These are phyloP conservation scores for Aramus guarauna DNA, from an alignment of 2,113 vertebrate species.

Conservation along the genomic window DNA sequence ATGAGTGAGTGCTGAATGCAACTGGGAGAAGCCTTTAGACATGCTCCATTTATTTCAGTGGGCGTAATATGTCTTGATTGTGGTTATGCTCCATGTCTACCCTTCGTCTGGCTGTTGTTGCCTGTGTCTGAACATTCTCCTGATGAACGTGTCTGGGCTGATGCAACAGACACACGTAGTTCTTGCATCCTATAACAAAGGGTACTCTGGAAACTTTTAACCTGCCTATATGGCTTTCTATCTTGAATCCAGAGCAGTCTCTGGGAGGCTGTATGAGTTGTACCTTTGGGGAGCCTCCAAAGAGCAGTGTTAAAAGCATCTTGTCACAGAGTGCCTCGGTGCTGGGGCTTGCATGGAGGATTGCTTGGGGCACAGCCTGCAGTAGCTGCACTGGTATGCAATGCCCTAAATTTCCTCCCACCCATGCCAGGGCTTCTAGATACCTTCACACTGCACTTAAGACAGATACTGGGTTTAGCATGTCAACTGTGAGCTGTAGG, in stretches of 20 bases:
- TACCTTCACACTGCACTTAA: not conserved
- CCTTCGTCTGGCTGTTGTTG: not conserved
- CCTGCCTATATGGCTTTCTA: not conserved
- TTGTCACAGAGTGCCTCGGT: not conserved
- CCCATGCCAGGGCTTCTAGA: not conserved
- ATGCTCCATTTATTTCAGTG: not conserved
- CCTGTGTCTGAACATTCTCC: not conserved
- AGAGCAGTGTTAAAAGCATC: not conserved
- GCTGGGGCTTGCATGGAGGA: accelerated
- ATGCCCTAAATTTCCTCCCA: not conserved
- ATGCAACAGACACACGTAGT: not conserved
- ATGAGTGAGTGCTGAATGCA: not conserved
- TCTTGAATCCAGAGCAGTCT: not conserved
- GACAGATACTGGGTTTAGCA: not conserved
- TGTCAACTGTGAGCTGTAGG: not conserved
- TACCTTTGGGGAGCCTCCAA: not conserved
- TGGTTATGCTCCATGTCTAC: not conserved
- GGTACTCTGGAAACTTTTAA: not conserved
- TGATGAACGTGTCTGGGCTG: not conserved
- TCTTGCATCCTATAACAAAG: not conserved
- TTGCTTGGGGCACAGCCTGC: not conserved
- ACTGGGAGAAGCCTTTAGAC: constrained; percentile 11
- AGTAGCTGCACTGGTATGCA: not conserved
- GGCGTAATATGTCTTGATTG: not conserved
- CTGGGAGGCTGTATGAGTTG: not conserved